Evolutionary conservation across 2,888 invertebrate genomes (phyloP).

Genomic region (Leucoma salicis): DNA sequence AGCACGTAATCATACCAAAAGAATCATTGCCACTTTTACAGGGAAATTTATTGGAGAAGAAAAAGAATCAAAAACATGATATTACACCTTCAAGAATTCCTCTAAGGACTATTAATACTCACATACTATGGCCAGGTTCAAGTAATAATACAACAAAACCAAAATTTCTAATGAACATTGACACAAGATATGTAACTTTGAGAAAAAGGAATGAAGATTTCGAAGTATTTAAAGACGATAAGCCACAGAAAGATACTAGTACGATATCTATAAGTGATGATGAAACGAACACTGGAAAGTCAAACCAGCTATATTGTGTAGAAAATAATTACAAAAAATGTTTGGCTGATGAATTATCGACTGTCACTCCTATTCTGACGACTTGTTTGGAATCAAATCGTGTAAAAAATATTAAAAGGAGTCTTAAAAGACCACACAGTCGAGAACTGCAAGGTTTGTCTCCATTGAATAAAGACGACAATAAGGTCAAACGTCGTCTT

Average conservation of each 20-base stretch:
- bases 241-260: constrained; percentile 20
- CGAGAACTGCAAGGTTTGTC: constrained; percentile 61
- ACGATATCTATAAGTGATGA: constrained; percentile 44
- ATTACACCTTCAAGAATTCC: constrained; percentile 38
- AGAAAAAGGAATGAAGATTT: constrained; percentile 40
- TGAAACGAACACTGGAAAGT: constrained; percentile 26
- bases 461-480: constrained; percentile 41
- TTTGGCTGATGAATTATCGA: constrained; percentile 23
- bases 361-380: constrained; percentile 45
- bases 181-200: constrained; percentile 49
- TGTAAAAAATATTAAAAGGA: constrained; percentile 63
- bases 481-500: constrained; percentile 46
- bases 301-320: constrained; percentile 15
- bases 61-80: constrained; percentile 11
- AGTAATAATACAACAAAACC: constrained; percentile 19
- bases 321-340: constrained; percentile 28
- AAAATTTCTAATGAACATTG: constrained; percentile 25
- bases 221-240: constrained; percentile 49
- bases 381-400: constrained; percentile 40
- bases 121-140: constrained; percentile 22
- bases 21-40: constrained; percentile 55
- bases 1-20: constrained; percentile 59
- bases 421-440: constrained; percentile 66
- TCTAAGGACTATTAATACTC: constrained; percentile 44
- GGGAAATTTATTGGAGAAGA: constrained; percentile 35